Evolutionary conservation across 2,797 vertebrate genomes (phyloP).

Genomic region (Rhynchotus rufescens): DNA sequence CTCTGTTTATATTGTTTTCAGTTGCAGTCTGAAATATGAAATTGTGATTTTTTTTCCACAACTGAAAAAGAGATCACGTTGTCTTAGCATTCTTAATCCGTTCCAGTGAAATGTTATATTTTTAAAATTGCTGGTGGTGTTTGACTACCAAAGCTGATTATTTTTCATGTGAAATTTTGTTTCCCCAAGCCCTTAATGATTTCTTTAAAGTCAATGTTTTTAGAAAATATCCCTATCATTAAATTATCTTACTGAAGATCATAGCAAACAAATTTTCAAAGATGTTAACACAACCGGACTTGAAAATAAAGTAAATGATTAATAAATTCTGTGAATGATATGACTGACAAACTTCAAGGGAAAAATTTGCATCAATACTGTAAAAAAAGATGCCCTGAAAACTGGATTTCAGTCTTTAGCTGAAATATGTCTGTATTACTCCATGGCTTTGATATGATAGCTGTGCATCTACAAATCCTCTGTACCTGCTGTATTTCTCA

Average conservation of each 20-base stretch:
- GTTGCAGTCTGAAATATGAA: not conserved
- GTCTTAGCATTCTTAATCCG: not conserved
- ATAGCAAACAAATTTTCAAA: not conserved
- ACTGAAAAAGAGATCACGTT: not conserved
- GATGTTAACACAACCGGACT: not conserved
- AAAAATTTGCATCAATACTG: not conserved
- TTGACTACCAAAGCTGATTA: not conserved
- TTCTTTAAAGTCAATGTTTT: not conserved
- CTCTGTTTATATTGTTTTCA: not conserved
- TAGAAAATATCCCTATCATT: not conserved
- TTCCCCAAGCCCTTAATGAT: not conserved
- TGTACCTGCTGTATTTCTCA: not conserved
- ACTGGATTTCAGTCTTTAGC: not conserved
- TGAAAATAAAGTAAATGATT: not conserved
- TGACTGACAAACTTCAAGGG: not conserved
- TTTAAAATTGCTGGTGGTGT: not conserved
- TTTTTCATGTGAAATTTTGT: not conserved
- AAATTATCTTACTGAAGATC: not conserved
- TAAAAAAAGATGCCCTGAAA: not conserved
- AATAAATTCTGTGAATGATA: not conserved
- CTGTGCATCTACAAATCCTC: not conserved
- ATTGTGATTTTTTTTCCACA: not conserved
- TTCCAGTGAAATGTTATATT: not conserved
- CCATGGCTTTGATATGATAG: not conserved
- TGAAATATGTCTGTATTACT: not conserved